Percentiles rank a stretch among this genome's conserved stretches.
phyloP scores from a whole-genome alignment of 2,888 invertebrate species.

The Heliconius sara region DNA sequence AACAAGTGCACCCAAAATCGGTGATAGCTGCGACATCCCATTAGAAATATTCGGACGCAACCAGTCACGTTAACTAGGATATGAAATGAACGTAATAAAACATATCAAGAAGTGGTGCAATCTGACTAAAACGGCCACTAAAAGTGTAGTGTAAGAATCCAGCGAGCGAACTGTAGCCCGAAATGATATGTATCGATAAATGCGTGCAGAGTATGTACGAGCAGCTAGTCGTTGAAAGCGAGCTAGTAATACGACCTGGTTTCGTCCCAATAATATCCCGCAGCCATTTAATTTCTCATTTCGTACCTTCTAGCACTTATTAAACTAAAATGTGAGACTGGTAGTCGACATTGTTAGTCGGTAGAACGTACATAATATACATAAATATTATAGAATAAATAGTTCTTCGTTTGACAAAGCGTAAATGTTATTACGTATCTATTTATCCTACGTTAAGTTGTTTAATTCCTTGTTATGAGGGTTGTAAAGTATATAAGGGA shows the following conservation, averaged over 20 bases:
- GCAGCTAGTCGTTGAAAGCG: conserved; percentile 32
- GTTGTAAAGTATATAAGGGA: conserved; percentile 72
- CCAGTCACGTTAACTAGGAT: conserved; percentile 70
- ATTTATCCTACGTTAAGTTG: conserved; percentile 70
- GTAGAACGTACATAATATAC: conserved; percentile 74
- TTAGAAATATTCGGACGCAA: conserved; percentile 73
- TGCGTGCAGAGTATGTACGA: conserved; percentile 50
- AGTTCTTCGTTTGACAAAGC: conserved; percentile 75
- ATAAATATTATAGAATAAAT: conserved; percentile 77
- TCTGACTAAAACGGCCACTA: conserved; percentile 73
- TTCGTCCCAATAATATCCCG: conserved; percentile 75
- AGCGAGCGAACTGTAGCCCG: conserved; percentile 61
- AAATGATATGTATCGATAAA: conserved; percentile 44
- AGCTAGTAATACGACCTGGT: conserved; percentile 61
- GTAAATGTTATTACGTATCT: conserved; percentile 70
- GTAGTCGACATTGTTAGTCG: conserved; percentile 83
- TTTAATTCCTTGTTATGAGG: conserved; percentile 75
- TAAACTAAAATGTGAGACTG: conserved; percentile 84
- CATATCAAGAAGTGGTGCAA: conserved; percentile 83
- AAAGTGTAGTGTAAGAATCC: conserved; percentile 78
- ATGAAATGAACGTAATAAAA: conserved; percentile 78
- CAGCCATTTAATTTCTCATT: conserved; percentile 78
- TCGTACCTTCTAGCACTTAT: conserved; percentile 81
- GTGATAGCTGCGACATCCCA: conserved; percentile 73
- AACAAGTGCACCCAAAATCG: conserved; percentile 67